Evolutionary conservation across 1,140 invertebrate genomes (phyloP), one percentile per base, ranked within the genome.

Genomic region (Bicyclus anynana): DNA sequence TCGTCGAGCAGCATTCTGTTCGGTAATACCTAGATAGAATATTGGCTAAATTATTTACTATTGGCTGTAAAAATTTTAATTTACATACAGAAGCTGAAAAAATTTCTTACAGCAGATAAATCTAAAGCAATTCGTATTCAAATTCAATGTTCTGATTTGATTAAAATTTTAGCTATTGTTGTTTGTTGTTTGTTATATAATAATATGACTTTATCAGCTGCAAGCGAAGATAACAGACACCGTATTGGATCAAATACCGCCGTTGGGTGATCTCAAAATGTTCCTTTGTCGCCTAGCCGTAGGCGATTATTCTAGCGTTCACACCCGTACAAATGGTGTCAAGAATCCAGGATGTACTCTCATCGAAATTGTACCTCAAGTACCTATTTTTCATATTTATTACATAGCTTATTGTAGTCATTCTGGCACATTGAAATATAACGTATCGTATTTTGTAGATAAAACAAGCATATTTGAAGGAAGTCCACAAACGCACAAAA

Each of bases 201-300:
- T 33, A 12, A 38, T 35, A 1, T 40, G 5, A 13, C 33, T 55
- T 47, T 38, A 42, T 40, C 59, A 93, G 92, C 75, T 93, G 17
- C 89, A 93, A 80, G 82, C 89, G 76, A 90, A 80, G 17, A 72
- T 95, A 17, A 89, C 92, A 5, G 93, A 94, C 49, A 67, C 78
- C 10, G 69, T 94, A 9, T 55, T 96, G 27, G 95, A 96, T 73
- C 95, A 96, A 85, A 82, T 96, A 52, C 91, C 94, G 1, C 93
- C 94, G 9, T 76, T 96, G 2, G 89, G 91, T 6, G 94, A 95
- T 38, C 80, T 96, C 4, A 93, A 94, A 79, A 90, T 92, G 76
- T 95, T 92, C 83, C 80, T 96, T 2, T 88, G 87, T 29, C 74
- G 77, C 17, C 65, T 90, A 17, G 72, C 80, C 1, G 81, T 89